Conservation (phyloP, 2,113 vertebrate genomes). For the Hyla sarda region DNA sequence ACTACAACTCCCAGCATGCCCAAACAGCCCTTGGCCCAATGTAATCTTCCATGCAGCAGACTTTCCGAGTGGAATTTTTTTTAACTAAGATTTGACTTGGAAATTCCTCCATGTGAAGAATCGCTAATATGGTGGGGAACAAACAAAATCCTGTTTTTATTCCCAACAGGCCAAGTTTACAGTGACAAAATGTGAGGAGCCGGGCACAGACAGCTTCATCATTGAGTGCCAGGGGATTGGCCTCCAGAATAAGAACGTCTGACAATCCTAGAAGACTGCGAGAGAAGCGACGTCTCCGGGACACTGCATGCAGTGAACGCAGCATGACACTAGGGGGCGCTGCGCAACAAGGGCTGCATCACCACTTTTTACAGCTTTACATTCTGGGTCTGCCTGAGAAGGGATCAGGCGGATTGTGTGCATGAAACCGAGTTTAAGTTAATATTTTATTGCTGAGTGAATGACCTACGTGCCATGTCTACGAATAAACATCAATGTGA, state of each 20-base stretch:
- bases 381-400: conserved; percentile 17
- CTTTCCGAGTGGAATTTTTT: too few relatives aligned
- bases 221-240: conserved; percentile 94
- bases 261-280: background rate
- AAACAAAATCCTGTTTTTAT: background rate
- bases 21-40: too few relatives aligned
- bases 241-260: conserved; percentile 38
- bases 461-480: background rate
- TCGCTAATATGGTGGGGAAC: background rate
- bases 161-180: conserved; percentile 89
- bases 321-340: conserved; percentile 15
- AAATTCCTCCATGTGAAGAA: too few relatives aligned
- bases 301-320: background rate
- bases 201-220: conserved; percentile 79
- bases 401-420: background rate
- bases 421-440: conserved; percentile 27
- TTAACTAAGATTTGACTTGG: too few relatives aligned
- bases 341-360: background rate
- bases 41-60: too few relatives aligned
- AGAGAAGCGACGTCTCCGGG: background rate
- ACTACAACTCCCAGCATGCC: too few relatives aligned
- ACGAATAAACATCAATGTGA: conserved; percentile 25
- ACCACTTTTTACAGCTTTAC: conserved; percentile 9
- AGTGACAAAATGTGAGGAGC: conserved; percentile 85
- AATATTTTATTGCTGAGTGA: background rate